Evolutionary conservation across 2,113 vertebrate genomes (phyloP).

Genomic region (Phylloscopus trochilus): DNA sequence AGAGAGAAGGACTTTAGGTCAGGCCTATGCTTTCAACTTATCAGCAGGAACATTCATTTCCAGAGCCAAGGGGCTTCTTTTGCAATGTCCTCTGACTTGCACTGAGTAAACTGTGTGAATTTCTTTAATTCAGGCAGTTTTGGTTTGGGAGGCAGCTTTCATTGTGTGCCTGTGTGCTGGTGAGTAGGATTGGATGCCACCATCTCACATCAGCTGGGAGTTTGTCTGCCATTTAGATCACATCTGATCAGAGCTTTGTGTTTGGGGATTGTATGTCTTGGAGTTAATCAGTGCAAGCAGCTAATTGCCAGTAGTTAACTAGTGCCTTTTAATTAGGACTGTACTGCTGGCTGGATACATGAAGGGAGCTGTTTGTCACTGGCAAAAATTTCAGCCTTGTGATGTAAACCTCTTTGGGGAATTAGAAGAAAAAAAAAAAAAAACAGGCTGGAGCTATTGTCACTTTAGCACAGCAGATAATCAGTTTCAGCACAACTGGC

Average conservation of each 20-base stretch:
- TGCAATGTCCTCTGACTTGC: not conserved
- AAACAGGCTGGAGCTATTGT: not conserved
- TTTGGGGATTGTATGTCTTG: not conserved
- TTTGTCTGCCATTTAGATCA: not conserved
- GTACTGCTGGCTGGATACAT: not conserved
- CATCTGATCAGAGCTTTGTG: not conserved
- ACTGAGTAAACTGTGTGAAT: not conserved
- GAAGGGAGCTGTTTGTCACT: slow-evolving; percentile 11
- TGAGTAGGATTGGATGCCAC: not conserved
- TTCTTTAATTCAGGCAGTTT: not conserved
- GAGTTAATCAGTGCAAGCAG: not conserved
- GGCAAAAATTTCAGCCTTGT: not conserved
- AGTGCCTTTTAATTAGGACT: slow-evolving; percentile 10
- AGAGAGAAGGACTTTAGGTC: not conserved
- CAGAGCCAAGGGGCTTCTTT: not conserved
- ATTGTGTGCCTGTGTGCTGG: not conserved
- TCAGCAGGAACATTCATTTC: not conserved
- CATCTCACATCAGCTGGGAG: not conserved
- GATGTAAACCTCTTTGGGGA: slow-evolving; percentile 19
- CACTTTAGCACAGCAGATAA: not conserved
- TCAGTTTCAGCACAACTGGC: slow-evolving; percentile 44
- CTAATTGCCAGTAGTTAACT: not conserved
- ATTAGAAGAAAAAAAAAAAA: not conserved
- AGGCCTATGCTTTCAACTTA: not conserved
- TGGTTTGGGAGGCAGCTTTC: not conserved